Percentiles rank a stretch among this genome's conserved stretches.
Conservation (phyloP, 2,797 vertebrate genomes). For the Sebastes jordani region DNA sequence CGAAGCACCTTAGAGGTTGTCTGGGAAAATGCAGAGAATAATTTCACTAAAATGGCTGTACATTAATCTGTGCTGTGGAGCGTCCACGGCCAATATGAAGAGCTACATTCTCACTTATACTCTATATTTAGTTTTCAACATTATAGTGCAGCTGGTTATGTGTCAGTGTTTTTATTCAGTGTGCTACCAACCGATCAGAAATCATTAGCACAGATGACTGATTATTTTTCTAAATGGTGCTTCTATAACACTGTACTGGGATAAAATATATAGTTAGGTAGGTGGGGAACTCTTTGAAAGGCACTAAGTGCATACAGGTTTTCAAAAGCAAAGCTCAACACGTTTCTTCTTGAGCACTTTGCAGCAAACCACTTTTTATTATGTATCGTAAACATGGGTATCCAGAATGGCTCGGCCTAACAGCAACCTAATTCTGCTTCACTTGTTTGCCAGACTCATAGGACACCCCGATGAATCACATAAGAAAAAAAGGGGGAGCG, state of each 20-base stretch:
- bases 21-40: conserved; percentile 12
- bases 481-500: not conserved
- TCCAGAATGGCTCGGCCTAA: not conserved
- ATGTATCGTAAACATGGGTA: not conserved
- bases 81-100: not conserved
- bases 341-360: conserved; percentile 3
- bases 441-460: not conserved
- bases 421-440: not conserved
- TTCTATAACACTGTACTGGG: not conserved
- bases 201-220: conserved; percentile 16
- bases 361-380: not conserved
- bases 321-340: conserved; percentile 19
- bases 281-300: conserved; percentile 3
- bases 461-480: not conserved
- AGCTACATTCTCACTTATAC: not conserved
- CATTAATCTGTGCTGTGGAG: not conserved
- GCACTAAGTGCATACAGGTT: conserved; percentile 13
- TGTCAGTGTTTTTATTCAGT: not conserved
- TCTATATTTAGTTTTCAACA: not conserved
- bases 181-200: not conserved
- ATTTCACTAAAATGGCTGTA: not conserved
- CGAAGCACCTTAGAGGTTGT: conserved; percentile 12
- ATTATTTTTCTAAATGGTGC: not conserved
- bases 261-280: not conserved
- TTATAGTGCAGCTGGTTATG: not conserved